Evolutionary conservation across 2,888 invertebrate genomes (phyloP), one percentile per base, ranked within the genome.

Genomic region (Diplazon laetatorius): DNA sequence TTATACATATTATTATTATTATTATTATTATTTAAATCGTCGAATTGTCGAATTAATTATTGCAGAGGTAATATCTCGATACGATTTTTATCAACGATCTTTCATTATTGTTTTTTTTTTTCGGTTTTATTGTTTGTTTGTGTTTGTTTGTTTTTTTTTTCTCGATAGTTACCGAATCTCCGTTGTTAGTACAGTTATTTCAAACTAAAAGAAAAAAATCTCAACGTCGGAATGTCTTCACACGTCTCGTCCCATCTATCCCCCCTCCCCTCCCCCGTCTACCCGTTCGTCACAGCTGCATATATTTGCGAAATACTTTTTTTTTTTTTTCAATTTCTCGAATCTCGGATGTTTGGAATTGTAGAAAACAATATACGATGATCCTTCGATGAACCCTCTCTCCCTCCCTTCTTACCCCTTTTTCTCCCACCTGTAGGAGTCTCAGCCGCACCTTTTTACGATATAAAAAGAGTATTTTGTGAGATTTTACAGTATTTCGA

Each of bases 401-500:
- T n/a, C n/a, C n/a, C n/a, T n/a, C n/a, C n/a, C n/a, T n/a, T n/a
- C n/a, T n/a, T n/a, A n/a, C n/a, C n/a, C n/a, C n/a, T n/a, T n/a
- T n/a, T n/a, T n/a, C n/a, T 6, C 84, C 81, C 73, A 83, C 62
- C 77, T 76, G 69, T 82, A 83, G 83, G 78, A 82, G 80, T 83
- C 81, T 84, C 84, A 84, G 84, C 83, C 81, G 82, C 81, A 73
- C 83, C 82, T 83, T 85, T 86, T 88, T 87, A 88, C 84, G 84
- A n/a, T n/a, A n/a, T n/a, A n/a, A 88, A 83, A 88, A 86, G 85
- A 90, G 88, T 90, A 89, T 90, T 90, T 90, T 90, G 86, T 90
- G 89, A 90, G 87, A 90, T 89, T 89, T 74, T 89, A 90, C 90
- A 90, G 90, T 90, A 90, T 90, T 90, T 90, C 85, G 87, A 88